These are phyloP conservation scores for Apus apus DNA, from an alignment of 2,113 vertebrate species.

Conservation along the genomic window DNA sequence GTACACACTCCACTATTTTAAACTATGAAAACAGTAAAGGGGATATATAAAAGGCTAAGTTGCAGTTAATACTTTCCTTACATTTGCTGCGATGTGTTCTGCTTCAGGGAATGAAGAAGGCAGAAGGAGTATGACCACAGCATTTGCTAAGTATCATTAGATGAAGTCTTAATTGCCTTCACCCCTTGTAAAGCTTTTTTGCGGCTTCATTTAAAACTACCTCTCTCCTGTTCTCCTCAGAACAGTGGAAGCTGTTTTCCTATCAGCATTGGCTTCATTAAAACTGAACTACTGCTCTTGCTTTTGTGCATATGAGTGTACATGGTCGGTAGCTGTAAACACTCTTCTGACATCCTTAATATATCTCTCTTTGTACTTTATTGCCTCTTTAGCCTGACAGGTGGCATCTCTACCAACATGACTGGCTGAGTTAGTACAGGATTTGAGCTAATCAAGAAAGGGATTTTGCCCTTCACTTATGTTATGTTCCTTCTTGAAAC, in stretches of 20 bases:
- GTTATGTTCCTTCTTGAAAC: not conserved
- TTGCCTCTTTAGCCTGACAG: conserved; percentile 7
- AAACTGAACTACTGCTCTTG: not conserved
- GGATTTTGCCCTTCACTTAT: not conserved
- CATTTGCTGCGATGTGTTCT: not conserved
- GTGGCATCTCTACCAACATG: not conserved
- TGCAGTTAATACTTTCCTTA: not conserved
- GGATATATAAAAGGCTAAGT: not conserved
- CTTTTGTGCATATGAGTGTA: not conserved
- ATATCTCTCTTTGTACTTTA: not conserved
- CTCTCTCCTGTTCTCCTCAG: not conserved
- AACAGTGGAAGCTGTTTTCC: conserved; percentile 11
- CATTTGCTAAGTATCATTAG: not conserved
- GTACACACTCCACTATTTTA: not conserved
- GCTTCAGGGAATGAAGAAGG: not conserved
- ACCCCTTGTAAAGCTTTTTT: not conserved
- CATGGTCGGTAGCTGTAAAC: conserved; percentile 10
- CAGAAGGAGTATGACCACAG: not conserved
- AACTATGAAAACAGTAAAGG: not conserved
- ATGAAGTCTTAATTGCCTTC: not conserved
- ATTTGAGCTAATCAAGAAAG: not conserved
- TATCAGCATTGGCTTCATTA: not conserved
- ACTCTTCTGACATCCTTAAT: conserved; percentile 1
- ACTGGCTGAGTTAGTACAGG: not conserved
- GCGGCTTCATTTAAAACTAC: not conserved